phyloP scores from a whole-genome alignment of 2,113 vertebrate genomes.

The Syrmaticus mikado region DNA sequence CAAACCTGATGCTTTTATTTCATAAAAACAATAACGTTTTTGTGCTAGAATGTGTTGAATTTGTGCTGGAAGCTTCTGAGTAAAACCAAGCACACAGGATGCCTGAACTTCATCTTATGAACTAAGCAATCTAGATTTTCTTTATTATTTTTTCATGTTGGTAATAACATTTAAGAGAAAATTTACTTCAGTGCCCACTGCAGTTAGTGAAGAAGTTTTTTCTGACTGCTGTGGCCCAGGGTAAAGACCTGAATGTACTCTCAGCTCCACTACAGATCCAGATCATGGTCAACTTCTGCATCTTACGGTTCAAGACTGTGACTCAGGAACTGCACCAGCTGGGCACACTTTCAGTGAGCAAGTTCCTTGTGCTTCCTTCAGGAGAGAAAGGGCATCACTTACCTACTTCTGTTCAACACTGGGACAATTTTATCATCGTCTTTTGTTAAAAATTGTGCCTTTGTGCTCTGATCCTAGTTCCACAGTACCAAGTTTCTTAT shows the following conservation, averaged over 20 bases:
- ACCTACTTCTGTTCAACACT: conserved; percentile 35
- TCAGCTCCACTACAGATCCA: background rate
- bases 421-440: background rate
- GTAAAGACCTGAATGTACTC: background rate
- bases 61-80: background rate
- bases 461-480: background rate
- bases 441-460: background rate
- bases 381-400: background rate
- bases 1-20: background rate
- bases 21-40: background rate
- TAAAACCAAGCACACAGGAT: background rate
- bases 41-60: background rate
- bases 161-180: background rate
- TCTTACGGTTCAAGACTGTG: background rate
- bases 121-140: background rate
- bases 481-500: background rate
- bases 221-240: background rate
- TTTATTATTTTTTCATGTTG: background rate
- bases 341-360: background rate
- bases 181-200: background rate
- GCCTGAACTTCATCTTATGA: background rate
- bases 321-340: background rate
- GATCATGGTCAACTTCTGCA: background rate
- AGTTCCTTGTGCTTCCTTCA: background rate
- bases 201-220: background rate